Conservation (phyloP, 2,113 vertebrate species). For the Notarius lentiginosus region DNA sequence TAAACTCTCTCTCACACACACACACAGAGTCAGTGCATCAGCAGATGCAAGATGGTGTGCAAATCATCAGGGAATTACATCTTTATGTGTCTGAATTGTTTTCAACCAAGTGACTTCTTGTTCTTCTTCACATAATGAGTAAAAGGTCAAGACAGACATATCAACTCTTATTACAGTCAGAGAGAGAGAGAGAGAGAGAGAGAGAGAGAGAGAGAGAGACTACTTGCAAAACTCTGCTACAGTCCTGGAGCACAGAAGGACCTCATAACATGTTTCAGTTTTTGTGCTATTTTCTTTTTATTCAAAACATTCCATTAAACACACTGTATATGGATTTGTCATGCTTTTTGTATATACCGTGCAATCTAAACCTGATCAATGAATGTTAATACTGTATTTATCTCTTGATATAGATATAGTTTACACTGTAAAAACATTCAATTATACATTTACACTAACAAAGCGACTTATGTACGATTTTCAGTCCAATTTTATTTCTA, state of each 20-base stretch:
- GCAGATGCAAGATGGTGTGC: background rate
- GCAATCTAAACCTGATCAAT: background rate
- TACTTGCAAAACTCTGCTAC: background rate
- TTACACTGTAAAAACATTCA: background rate
- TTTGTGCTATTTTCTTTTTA: background rate
- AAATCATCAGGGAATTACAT: conserved; percentile 7
- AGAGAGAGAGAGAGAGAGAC: too few relatives aligned
- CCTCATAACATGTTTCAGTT: conserved; percentile 19
- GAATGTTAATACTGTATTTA: background rate
- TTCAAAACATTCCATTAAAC: background rate
- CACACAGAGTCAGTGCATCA: background rate
- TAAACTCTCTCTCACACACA: background rate
- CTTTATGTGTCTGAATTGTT: background rate
- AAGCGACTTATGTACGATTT: too few relatives aligned
- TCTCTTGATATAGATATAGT: background rate
- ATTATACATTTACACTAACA: background rate
- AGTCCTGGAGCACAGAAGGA: background rate
- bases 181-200: background rate
- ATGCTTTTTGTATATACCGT: background rate
- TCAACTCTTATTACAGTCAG: conserved; percentile 29
- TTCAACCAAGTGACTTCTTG: background rate
- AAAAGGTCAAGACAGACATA: background rate
- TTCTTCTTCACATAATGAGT: background rate
- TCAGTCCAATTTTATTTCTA: background rate
- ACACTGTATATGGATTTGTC: background rate